These are phyloP conservation scores for Agrochola litura DNA, from an alignment of 2,888 invertebrate genomes.

Conservation along the genomic window DNA sequence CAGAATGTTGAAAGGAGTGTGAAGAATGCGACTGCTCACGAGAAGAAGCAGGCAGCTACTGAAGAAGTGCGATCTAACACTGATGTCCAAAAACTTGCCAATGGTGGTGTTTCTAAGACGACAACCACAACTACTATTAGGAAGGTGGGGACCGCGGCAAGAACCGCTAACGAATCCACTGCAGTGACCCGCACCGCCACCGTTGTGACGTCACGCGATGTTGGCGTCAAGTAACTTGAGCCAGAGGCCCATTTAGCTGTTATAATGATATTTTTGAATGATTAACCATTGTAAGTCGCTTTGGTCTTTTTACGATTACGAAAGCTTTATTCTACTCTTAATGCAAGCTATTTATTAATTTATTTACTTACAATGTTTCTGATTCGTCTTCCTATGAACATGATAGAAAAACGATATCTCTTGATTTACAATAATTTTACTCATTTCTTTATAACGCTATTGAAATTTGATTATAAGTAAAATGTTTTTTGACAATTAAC, in stretches of 20 bases:
- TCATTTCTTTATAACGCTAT: slow-evolving; percentile 44
- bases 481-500: slow-evolving; percentile 56
- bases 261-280: slow-evolving; percentile 49
- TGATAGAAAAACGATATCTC: slow-evolving; percentile 59
- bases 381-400: slow-evolving; percentile 59
- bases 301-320: slow-evolving; percentile 44
- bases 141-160: slow-evolving; percentile 84
- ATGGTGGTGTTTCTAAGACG: slow-evolving; percentile 84
- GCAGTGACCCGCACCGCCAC: slow-evolving; percentile 70
- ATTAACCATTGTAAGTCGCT: slow-evolving; percentile 46
- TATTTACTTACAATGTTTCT: slow-evolving; percentile 51
- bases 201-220: slow-evolving; percentile 80
- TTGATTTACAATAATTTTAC: slow-evolving; percentile 44
- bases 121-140: slow-evolving; percentile 85
- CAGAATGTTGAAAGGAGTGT: slow-evolving; percentile 80
- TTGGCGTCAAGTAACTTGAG: slow-evolving; percentile 82
- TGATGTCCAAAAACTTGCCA: slow-evolving; percentile 83
- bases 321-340: slow-evolving; percentile 49
- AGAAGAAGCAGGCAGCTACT: slow-evolving; percentile 78
- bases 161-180: slow-evolving; percentile 80
- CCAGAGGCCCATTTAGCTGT: slow-evolving; percentile 26
- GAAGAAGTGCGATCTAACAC: slow-evolving; percentile 84
- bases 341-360: slow-evolving; percentile 63
- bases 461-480: slow-evolving; percentile 51
- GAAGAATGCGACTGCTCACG: slow-evolving; percentile 80